Evolutionary conservation across 2,797 vertebrate genomes (phyloP), one percentile per base, ranked within the genome.

Genomic region (Poeciliopsis paucimaculata): DNA sequence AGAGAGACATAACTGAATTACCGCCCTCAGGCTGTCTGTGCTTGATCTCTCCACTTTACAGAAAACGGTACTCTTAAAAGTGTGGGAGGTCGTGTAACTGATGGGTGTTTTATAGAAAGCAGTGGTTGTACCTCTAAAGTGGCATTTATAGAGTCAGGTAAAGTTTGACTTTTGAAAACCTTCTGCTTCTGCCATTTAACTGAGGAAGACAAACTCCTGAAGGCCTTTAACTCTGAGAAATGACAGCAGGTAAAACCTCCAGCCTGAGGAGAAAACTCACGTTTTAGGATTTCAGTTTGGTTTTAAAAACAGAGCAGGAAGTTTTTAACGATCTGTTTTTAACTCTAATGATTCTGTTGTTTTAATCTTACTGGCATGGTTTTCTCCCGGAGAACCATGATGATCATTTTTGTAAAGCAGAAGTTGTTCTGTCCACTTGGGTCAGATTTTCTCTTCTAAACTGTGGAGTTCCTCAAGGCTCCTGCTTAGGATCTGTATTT

Each of bases 1-100:
- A 92, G 88, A 93, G 84, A 89, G 84, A 87, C 64, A 16, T 73
- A 77, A 80, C 81, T 20, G 6, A 75, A 88, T 84, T 84, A 80
- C 82, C 83, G 31, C 76, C 89, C 89, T 85, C 73, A 55, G 89
- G 90, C 87, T 84, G 53, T 80, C 85, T 88, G 86, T 82, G 72
- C 80, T 92, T 89, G 82, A 91, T 91, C 87, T 88, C 84, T 83
- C 47, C 75, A 75, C 89, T 89, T 86, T 80, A 76, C 76, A 80
- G 86, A 86, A 81, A 62, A 88, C 74, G 86, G 86, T 87, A 51
- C 82, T 73, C 66, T 68, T 81, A 36, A n/a, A 12, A 86, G 76
- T 78, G 77, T 80, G 72, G 76, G 78, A 84, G 86, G 88, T 89
- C 83, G 87, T 26, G 81, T 64, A 77, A 77, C 81, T 77, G 81